These are phyloP conservation scores for Rhinoraja longicauda DNA, from an alignment of 2,797 vertebrate genomes.

Conservation along the genomic window DNA sequence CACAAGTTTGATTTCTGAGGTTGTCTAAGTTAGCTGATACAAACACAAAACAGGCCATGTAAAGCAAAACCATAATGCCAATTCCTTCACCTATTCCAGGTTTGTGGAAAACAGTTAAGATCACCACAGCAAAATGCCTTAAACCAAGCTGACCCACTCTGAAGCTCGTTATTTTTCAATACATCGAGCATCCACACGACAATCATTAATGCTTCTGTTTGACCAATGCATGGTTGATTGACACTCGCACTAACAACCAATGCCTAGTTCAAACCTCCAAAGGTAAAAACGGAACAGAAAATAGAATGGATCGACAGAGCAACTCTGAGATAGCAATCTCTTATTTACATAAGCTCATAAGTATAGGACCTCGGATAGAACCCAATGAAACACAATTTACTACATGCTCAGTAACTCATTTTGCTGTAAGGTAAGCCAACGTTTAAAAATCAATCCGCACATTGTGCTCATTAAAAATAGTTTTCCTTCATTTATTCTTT, in stretches of 20 bases:
- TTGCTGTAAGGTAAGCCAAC: background rate
- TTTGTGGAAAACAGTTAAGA: no score
- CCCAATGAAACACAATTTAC: background rate
- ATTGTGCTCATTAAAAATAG: background rate
- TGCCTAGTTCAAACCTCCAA: background rate
- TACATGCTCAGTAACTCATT: background rate
- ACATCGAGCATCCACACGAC: background rate
- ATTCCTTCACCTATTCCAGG: no score
- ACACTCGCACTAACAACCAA: background rate
- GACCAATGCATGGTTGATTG: background rate
- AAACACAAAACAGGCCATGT: no score
- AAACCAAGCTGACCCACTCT: background rate
- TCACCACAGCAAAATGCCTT: no score
- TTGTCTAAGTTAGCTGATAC: no score
- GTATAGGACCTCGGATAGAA: background rate
- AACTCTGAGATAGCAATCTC: conserved; percentile 17
- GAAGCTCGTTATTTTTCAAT: background rate
- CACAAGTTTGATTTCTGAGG: no score
- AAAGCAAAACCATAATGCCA: no score
- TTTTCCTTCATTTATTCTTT: background rate
- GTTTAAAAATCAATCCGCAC: background rate
- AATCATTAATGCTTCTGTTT: background rate
- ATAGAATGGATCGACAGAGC: background rate
- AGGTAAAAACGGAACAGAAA: background rate
- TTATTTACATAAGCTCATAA: background rate